Percentiles rank a stretch among this genome's conserved stretches.
These are phyloP conservation scores for Sphaerodactylus townsendi DNA, from an alignment of 2,113 vertebrate species.

Conservation along the genomic window DNA sequence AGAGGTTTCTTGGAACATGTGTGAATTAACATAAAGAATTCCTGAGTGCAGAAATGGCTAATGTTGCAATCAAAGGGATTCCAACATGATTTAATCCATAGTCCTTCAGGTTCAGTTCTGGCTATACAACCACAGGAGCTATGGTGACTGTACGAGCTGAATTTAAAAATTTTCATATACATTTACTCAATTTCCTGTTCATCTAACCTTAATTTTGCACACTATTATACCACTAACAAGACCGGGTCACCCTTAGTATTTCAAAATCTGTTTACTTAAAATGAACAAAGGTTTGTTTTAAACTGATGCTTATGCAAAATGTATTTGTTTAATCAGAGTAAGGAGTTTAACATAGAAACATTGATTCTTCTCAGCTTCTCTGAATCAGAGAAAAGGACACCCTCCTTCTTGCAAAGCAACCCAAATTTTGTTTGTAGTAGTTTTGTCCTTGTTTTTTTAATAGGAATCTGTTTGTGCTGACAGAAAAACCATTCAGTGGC, in stretches of 20 bases:
- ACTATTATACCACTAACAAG: neutral
- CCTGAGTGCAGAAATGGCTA: conserved; percentile 23
- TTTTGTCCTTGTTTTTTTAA: neutral
- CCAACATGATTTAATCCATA: conserved; percentile 3
- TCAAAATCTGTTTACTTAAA: neutral
- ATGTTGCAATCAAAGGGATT: accelerated
- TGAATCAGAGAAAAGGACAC: neutral
- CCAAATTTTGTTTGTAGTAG: neutral
- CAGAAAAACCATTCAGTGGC: neutral
- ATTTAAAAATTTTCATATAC: neutral
- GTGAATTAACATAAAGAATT: conserved; percentile 2
- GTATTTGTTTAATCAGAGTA: neutral
- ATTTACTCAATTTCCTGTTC: neutral
- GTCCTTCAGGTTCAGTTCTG: neutral
- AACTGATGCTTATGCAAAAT: neutral
- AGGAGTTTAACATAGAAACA: neutral
- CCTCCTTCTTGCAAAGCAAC: neutral
- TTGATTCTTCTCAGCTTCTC: neutral
- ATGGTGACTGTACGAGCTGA: neutral
- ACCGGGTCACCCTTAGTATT: neutral
- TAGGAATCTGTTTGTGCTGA: neutral
- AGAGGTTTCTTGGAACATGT: neutral
- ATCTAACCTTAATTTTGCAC: neutral
- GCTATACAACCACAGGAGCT: neutral
- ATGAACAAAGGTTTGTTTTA: neutral